A percentile compares a stretch with the other conserved stretches of the same genome.
Conservation (phyloP, 2,113 vertebrate genomes). For the Gymnarchus niloticus region DNA sequence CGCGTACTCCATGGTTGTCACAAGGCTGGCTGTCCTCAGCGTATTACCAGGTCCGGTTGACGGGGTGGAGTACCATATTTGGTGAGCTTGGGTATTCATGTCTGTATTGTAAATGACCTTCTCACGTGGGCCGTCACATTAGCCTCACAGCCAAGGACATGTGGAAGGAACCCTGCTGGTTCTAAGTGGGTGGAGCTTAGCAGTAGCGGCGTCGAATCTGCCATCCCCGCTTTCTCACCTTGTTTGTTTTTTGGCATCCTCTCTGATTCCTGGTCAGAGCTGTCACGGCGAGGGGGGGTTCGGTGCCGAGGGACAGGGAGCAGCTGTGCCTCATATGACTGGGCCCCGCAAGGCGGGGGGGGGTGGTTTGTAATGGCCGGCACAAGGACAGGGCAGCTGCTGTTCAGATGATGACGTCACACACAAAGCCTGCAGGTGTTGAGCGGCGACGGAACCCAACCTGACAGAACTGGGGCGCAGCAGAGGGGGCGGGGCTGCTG, state of each 20-base stretch:
- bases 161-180: neutral
- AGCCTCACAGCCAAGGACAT: slow-evolving; percentile 7
- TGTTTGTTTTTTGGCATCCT: neutral
- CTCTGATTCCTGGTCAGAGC: neutral
- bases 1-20: too few species aligned
- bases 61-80: too few species aligned
- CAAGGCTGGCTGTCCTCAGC: too few species aligned
- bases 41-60: too few species aligned
- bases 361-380: neutral
- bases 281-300: neutral
- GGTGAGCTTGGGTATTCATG: neutral
- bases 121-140: neutral
- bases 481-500: neutral
- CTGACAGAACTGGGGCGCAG: neutral
- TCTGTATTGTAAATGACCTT: neutral
- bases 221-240: neutral
- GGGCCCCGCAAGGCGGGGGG: neutral
- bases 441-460: neutral
- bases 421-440: neutral
- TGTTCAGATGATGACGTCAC: neutral
- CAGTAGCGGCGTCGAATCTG: neutral
- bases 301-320: neutral
- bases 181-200: neutral
- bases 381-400: neutral
- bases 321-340: neutral